Conservation (phyloP, 2,113 vertebrate species). For the Otus sunia region DNA sequence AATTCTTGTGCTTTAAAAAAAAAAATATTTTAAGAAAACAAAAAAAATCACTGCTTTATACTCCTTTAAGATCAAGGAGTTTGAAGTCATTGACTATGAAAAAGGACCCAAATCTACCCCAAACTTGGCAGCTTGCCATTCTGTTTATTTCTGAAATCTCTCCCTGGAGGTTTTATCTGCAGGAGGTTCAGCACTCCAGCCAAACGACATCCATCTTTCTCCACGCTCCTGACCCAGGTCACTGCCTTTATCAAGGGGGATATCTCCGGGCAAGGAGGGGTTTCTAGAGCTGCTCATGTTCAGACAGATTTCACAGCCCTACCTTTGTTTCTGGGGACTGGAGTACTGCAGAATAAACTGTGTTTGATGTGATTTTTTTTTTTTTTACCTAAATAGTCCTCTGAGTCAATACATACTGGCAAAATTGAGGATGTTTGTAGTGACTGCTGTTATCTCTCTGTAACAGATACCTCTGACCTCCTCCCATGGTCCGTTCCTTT, state of each 20-base stretch:
- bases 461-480: background rate
- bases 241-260: constrained; percentile 11
- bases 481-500: background rate
- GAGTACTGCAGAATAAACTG: background rate
- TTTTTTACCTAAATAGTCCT: background rate
- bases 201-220: background rate
- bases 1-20: background rate
- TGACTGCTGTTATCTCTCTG: background rate
- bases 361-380: background rate
- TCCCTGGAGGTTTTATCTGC: constrained; percentile 49
- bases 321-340: background rate
- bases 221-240: constrained; percentile 2
- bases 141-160: constrained; percentile 42
- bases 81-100: background rate
- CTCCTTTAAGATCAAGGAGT: background rate
- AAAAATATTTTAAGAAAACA: background rate
- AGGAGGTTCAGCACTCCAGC: constrained; percentile 23
- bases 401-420: background rate
- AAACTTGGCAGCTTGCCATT: constrained; percentile 13
- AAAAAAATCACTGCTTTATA: background rate
- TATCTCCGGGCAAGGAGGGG: background rate
- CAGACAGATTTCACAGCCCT: background rate
- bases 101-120: background rate
- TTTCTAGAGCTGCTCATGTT: background rate
- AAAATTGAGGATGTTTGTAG: background rate